Conservation (phyloP, 2,888 invertebrate species). For the Coenonympha glycerion region DNA sequence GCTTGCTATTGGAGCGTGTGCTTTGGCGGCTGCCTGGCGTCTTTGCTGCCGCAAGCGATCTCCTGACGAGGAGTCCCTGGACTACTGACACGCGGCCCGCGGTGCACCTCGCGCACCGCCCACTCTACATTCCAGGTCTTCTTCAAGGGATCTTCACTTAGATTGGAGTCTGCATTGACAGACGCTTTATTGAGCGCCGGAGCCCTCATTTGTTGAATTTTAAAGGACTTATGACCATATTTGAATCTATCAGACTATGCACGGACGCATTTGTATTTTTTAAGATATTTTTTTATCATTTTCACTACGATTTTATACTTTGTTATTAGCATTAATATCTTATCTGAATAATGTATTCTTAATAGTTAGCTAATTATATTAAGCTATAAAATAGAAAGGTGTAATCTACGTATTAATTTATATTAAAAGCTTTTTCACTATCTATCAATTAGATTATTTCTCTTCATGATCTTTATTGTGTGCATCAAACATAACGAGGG, state of each 20-base stretch:
- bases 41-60: constrained; percentile 77
- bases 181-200: constrained; percentile 66
- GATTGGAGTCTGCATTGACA: constrained; percentile 76
- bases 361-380: background rate
- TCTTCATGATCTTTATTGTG: background rate
- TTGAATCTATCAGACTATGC: background rate
- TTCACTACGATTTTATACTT: constrained; percentile 7
- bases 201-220: constrained; percentile 48
- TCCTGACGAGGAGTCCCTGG: constrained; percentile 77
- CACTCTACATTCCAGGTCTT: constrained; percentile 60
- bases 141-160: constrained; percentile 61
- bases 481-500: background rate
- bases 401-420: no score
- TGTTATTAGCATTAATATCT: constrained; percentile 1
- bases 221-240: constrained; percentile 28
- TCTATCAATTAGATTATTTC: no score
- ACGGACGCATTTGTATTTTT: constrained; percentile 8
- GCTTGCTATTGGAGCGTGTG: constrained; percentile 72
- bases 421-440: no score
- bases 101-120: constrained; percentile 68
- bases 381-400: no score
- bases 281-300: constrained; percentile 4
- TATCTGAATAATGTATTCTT: background rate
- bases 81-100: constrained; percentile 78
- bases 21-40: constrained; percentile 77